Evolutionary conservation across 2,888 invertebrate genomes (phyloP).

Genomic region (Peribatodes rhomboidaria): DNA sequence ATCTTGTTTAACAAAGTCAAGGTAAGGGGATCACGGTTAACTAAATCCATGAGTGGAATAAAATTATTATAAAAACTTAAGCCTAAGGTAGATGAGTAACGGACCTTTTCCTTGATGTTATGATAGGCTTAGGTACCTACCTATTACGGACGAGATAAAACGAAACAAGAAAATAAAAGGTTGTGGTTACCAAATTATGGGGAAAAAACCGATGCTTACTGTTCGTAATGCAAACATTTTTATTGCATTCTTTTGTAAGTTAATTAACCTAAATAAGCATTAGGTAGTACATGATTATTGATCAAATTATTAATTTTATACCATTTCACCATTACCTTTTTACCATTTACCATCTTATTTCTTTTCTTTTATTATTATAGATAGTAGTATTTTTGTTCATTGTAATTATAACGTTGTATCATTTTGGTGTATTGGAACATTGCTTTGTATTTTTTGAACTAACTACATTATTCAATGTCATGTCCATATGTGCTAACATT

Average conservation of each 20-base stretch:
- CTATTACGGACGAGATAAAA: too few relatives aligned
- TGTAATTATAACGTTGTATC: background rate
- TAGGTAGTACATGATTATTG: too few relatives aligned
- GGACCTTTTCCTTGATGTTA: slow-evolving; percentile 11
- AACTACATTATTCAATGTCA: slow-evolving; percentile 7
- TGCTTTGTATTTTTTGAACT: background rate
- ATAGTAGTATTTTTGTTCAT: background rate
- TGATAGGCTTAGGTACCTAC: background rate
- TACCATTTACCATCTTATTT: too few relatives aligned
- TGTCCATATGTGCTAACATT: slow-evolving; percentile 25
- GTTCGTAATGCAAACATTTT: background rate
- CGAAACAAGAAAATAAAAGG: too few relatives aligned
- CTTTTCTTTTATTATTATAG: too few relatives aligned
- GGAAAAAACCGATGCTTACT: too few relatives aligned
- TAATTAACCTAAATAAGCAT: too few relatives aligned
- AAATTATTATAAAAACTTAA: slow-evolving; percentile 6
- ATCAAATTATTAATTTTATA: too few relatives aligned
- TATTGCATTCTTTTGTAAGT: background rate
- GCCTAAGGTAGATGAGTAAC: background rate
- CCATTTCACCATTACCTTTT: too few relatives aligned
- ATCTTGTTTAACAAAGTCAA: slow-evolving; percentile 4
- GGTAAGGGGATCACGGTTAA: slow-evolving; percentile 6
- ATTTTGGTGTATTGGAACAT: background rate
- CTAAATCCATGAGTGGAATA: slow-evolving; percentile 6
- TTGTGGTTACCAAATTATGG: slow-evolving; percentile 8